Percentiles rank a stretch among this genome's conserved stretches.
Evolutionary conservation across 2,113 vertebrate species (phyloP).

Genomic region (Terrapene triunguis): DNA sequence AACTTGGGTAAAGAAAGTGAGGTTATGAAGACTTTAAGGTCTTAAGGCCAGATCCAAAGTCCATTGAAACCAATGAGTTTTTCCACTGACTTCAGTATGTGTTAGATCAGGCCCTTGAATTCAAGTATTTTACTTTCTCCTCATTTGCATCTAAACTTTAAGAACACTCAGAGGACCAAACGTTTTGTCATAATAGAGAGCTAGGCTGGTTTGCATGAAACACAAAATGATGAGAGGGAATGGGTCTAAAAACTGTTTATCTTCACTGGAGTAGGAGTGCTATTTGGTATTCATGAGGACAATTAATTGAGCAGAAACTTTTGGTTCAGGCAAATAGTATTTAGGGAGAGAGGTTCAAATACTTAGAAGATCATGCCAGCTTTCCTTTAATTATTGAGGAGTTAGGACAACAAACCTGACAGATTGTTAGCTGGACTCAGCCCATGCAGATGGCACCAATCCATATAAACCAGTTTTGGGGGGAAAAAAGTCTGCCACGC

Average conservation of each 20-base stretch:
- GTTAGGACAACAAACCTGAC: conserved; percentile 38
- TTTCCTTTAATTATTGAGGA: conserved; percentile 39
- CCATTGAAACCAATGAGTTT: neutral
- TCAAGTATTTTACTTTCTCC: neutral
- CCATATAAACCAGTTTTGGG: conserved; percentile 42
- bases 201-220: neutral
- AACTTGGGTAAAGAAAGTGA: neutral
- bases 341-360: neutral
- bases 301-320: conserved; percentile 9
- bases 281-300: neutral
- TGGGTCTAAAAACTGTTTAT: rapidly evolving
- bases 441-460: conserved; percentile 9
- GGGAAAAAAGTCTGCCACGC: conserved; percentile 12
- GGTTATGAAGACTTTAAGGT: neutral
- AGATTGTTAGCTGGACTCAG: conserved; percentile 56
- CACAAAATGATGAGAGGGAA: neutral
- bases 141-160: neutral
- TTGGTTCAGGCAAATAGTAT: neutral
- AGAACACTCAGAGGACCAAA: neutral
- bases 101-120: neutral
- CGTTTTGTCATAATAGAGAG: neutral
- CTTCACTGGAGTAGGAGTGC: neutral
- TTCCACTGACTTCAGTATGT: neutral
- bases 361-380: neutral
- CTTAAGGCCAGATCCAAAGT: neutral